Base-by-base conservation (phyloP, 2,797 vertebrate genomes). In the Parotocinclus haroldoi region DNA sequence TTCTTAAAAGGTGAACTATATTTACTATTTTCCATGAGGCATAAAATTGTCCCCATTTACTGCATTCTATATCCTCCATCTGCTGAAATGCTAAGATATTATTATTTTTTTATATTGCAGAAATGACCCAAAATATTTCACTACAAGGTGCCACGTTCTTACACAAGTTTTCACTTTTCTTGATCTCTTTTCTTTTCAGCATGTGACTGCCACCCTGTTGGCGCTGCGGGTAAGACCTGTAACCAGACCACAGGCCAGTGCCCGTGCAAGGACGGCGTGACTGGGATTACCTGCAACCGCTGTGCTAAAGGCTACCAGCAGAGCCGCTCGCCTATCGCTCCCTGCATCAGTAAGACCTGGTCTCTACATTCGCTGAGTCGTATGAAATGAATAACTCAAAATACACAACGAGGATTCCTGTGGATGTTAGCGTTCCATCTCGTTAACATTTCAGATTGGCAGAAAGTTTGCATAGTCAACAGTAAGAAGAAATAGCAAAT, bases 251-350 rank as follows among this genome's bases (percentile, higher is more conserved):
- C 95, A 0, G 96, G 96, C 27, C 96, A 98, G 67, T 98, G 96
- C 76, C 96, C 96, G 79, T 98, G 96, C 82, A 98, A 98, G 84
- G 96, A 98, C 0, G 96, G 96, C 0, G 96, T 98, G 88, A 94
- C 95, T 0, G 96, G 96, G 68, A 94, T 98, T 89, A 98, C 96
- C 44, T 98, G 96, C 81, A 98, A 98, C 80, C 94, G 96, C 80
- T 98, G 96, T 0, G 95, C 96, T 79, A 98, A 97, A 76, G 96
- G 95, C 79, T 98, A 96, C 90, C 96, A 98, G 91, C 96, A 98
- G 84, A 98, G 96, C 83, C 94, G 95, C 72, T 98, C 96, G 0
- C 95, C 95, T 80, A 96, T 98, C 58, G 96, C 95, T 1, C 96
- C 96, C 73, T 98, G 96, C 87, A 98, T 98, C 88, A 96, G 96